phyloP scores from a whole-genome alignment of 2,113 vertebrate genomes.

The Odocoileus hemionus region DNA sequence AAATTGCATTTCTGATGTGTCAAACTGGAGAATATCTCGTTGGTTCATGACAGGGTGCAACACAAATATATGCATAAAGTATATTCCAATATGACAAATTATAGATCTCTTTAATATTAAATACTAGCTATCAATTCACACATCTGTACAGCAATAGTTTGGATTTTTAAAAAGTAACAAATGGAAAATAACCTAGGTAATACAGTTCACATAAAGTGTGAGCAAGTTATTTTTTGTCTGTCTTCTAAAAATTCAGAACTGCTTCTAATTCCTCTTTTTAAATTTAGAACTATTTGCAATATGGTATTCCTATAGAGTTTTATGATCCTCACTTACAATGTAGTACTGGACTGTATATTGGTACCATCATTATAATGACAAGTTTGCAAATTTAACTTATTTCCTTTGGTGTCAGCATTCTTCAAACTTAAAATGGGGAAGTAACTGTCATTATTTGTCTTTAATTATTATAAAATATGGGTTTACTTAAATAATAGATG shows the following conservation, averaged over 20 bases:
- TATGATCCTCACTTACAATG: neutral
- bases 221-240: neutral
- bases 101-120: neutral
- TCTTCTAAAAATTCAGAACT: neutral
- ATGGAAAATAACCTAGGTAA: neutral
- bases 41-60: conserved; percentile 6
- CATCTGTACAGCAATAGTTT: conserved; percentile 2
- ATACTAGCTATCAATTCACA: conserved; percentile 26
- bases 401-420: neutral
- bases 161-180: neutral
- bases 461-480: neutral
- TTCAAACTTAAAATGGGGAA: neutral
- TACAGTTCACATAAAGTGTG: neutral
- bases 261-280: neutral
- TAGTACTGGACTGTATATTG: neutral
- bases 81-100: neutral
- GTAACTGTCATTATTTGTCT: neutral
- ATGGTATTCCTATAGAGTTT: neutral
- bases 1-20: conserved; percentile 18
- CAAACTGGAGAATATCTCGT: neutral
- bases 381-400: neutral
- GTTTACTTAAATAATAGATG: neutral
- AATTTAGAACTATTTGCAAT: neutral
- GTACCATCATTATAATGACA: neutral
- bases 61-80: neutral